Percentiles rank a stretch among this genome's conserved stretches.
Evolutionary conservation across 1,140 invertebrate genomes (phyloP).

Genomic region (Bombus picipes): DNA sequence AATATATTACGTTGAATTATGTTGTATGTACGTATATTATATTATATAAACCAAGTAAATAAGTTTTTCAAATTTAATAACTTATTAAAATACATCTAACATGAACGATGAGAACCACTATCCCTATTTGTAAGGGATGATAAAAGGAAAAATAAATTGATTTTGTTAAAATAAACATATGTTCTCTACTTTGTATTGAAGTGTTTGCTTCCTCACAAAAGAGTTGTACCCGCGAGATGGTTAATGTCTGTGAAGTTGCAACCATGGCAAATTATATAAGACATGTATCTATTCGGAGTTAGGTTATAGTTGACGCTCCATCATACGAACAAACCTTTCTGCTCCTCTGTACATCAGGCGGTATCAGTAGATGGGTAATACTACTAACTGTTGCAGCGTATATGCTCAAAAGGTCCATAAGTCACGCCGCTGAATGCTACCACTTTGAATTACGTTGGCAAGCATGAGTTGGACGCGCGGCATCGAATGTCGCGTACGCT

Average conservation of each 20-base stretch:
- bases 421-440: conserved; percentile 11
- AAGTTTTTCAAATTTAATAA: no score
- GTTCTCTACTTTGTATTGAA: not conserved
- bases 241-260: not conserved
- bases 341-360: not conserved
- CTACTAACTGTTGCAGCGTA: not conserved
- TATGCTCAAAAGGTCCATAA: conserved; percentile 46
- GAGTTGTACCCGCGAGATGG: not conserved
- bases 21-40: no score
- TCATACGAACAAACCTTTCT: not conserved
- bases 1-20: no score
- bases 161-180: not conserved
- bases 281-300: not conserved
- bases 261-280: not conserved
- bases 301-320: not conserved
- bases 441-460: conserved; percentile 41
- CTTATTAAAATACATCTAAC: no score
- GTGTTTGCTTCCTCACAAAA: not conserved
- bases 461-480: conserved; percentile 26
- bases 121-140: no score
- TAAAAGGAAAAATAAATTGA: not conserved
- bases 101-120: no score
- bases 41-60: no score
- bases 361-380: not conserved
- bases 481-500: conserved; percentile 31